A percentile compares a stretch with the other conserved stretches of the same genome.
phyloP scores from a whole-genome alignment of 2,888 invertebrate genomes.

The Cabera pusaria region DNA sequence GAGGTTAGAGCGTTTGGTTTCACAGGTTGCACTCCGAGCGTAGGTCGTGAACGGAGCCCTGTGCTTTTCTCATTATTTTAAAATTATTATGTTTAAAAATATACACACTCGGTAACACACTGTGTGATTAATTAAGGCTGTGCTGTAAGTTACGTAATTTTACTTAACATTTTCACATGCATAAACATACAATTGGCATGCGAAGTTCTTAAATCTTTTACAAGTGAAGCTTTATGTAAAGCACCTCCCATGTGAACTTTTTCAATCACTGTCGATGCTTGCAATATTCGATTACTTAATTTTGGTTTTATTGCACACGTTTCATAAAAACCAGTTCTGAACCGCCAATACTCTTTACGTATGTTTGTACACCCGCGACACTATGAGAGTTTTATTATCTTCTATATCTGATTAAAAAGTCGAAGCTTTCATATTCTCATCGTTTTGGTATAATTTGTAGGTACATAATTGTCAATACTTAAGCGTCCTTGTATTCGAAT shows the following conservation, averaged over 20 bases:
- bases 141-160: conserved; percentile 13
- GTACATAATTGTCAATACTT: conserved; percentile 15
- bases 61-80: no score
- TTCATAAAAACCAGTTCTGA: conserved; percentile 1
- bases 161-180: conserved; percentile 9
- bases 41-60: no score
- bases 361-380: conserved; percentile 4
- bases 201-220: conserved; percentile 13
- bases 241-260: conserved; percentile 17
- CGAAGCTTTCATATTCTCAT: conserved; percentile 33
- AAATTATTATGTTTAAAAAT: no score
- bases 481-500: conserved; percentile 28
- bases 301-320: conserved; percentile 5
- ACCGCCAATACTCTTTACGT: no score
- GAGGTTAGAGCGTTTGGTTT: no score
- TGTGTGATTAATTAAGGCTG: no score
- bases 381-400: conserved; percentile 16
- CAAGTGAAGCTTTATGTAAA: conserved; percentile 10
- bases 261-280: conserved; percentile 14
- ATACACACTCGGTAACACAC: no score
- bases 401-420: conserved; percentile 17
- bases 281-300: conserved; percentile 14
- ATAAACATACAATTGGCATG: conserved; percentile 5
- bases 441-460: no score
- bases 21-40: no score